Base-by-base conservation (phyloP, 2,113 vertebrate genomes). In the Alectura lathami region DNA sequence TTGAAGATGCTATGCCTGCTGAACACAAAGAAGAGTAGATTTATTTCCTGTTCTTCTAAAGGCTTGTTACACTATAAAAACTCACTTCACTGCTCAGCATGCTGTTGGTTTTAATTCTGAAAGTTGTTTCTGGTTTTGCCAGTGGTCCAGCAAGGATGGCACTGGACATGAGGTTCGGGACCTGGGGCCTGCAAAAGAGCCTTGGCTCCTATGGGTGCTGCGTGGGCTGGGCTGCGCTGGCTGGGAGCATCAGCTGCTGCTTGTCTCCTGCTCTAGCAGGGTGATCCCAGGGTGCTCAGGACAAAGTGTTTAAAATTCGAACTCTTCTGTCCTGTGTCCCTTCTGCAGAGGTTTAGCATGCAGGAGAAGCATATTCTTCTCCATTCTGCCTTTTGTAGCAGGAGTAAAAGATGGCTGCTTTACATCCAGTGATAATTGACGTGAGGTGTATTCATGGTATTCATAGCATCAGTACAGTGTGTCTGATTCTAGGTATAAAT, bases 31-130 rank as follows among this genome's bases (percentile, higher is more conserved):
- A 27, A 73, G 88, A 43, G 32, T 0, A 1, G 88, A 84, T 95
- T 96, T 92, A 82, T 57, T 93, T 56, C 80, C 68, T 63, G 51
- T 86, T 95, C 83, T 83, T 93, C 50, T 84, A 59, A 73, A 85
- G 82, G 92, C 94, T 89, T 75, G 54, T 90, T 93, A 88, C 80
- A 79, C 76, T 84, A 26, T 50, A 72, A 88, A 30, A 94, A 72
- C 70, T 95, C 62, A 30, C 38, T 40, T 87, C 23, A 17, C n/a
- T 83, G 56, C 86, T 88, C 86, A 90, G 76, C 66, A 3, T 60
- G 85, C 64, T 91, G 80, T 70, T 67, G 43, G 13, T 79, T 84
- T 87, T 86, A 77, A 83, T 86, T 94, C 48, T 82, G 59, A 16
- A 50, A 83, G 75, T 48, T 72, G 45, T 87, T 89, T 91, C 78